Evolutionary conservation across 2,888 invertebrate genomes (phyloP).

Genomic region (Mycalesis mineus): DNA sequence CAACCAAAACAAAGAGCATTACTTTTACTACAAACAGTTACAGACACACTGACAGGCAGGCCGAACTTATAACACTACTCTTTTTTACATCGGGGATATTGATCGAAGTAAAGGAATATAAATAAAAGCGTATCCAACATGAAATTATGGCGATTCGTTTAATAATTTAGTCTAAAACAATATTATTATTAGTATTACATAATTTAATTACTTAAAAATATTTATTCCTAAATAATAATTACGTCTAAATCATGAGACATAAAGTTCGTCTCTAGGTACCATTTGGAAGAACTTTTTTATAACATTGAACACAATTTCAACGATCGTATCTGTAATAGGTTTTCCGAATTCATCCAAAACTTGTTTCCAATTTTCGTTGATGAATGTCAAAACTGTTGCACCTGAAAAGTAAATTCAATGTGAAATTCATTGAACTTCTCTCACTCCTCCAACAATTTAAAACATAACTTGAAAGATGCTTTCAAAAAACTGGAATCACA

Average conservation of each 20-base stretch:
- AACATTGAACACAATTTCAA: conserved; percentile 33
- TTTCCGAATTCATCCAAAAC: conserved; percentile 54
- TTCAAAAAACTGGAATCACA: too few species aligned
- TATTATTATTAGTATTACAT: not conserved
- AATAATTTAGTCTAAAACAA: not conserved
- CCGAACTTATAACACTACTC: too few species aligned
- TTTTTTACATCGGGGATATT: too few species aligned
- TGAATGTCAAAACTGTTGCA: conserved; percentile 51
- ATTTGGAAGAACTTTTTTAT: conserved; percentile 46
- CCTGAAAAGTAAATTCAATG: conserved; percentile 40
- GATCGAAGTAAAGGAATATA: too few species aligned
- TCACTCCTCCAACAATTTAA: too few species aligned
- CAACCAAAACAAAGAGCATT: too few species aligned
- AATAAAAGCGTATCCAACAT: too few species aligned
- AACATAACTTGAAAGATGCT: too few species aligned
- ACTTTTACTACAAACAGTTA: too few species aligned
- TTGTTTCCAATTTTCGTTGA: conserved; percentile 57
- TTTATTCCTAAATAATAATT: not conserved
- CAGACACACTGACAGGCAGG: too few species aligned
- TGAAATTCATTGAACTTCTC: not conserved
- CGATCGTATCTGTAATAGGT: conserved; percentile 47
- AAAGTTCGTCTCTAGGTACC: conserved; percentile 56
- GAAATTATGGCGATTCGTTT: not conserved
- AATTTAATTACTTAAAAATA: not conserved
- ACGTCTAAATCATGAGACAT: conserved; percentile 9